phyloP scores from a whole-genome alignment of 2,888 invertebrate genomes.

The Norana najaformis region DNA sequence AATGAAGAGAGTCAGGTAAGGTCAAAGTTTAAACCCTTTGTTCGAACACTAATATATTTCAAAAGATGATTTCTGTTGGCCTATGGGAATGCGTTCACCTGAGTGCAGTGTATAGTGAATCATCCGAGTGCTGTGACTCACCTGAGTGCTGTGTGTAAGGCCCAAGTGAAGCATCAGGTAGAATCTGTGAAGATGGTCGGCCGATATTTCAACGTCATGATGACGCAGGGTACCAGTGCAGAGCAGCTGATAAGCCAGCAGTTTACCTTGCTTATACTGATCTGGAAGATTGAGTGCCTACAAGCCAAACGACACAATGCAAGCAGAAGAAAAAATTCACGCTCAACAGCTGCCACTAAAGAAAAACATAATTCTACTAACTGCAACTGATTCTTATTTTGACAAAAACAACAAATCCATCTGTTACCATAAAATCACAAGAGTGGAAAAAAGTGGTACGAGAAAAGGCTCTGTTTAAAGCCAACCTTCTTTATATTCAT shows the following conservation, averaged over 20 bases:
- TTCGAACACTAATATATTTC: too few relatives aligned
- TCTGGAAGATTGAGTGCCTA: conserved; percentile 73
- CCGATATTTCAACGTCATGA: conserved; percentile 74
- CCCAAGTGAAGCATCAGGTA: conserved; percentile 80
- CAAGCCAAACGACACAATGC: not conserved
- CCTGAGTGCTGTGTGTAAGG: conserved; percentile 71
- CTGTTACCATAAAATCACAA: not conserved
- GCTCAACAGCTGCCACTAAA: not conserved
- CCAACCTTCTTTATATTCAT: not conserved
- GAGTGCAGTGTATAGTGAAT: not conserved
- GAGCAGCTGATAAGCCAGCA: conserved; percentile 82
- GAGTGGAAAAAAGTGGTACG: not conserved
- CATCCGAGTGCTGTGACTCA: conserved; percentile 69
- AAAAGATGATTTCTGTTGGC: too few relatives aligned
- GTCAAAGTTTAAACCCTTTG: too few relatives aligned
- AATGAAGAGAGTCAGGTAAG: too few relatives aligned
- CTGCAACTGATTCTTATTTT: not conserved
- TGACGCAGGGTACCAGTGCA: conserved; percentile 79
- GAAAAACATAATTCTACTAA: not conserved
- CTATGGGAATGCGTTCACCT: too few relatives aligned
- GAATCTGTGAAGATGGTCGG: conserved; percentile 80
- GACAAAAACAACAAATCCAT: not conserved
- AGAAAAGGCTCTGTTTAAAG: not conserved
- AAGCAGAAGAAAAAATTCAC: not conserved
- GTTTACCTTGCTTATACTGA: conserved; percentile 77